Evolutionary conservation across 53 echinoderm and acorn worm species (phyloP).

Genomic region (Patiria pectinifera): DNA sequence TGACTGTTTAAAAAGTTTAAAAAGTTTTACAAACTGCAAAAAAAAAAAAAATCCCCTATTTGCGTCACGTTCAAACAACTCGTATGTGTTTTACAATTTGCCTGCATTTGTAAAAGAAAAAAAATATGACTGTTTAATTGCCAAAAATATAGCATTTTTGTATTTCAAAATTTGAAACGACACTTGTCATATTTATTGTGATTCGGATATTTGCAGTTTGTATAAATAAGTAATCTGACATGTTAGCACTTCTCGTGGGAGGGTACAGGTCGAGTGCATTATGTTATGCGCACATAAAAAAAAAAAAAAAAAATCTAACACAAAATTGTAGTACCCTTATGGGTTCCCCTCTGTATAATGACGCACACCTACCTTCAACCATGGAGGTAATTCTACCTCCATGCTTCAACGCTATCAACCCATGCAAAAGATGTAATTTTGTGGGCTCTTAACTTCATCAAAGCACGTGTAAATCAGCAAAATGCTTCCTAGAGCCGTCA

Average conservation of each 20-base stretch:
- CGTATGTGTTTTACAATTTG: not conserved
- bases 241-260: not conserved
- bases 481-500: not conserved
- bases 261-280: not conserved
- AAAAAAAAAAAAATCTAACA: not conserved
- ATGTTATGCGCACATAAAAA: not conserved
- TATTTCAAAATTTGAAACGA: not conserved
- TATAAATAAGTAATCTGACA: not conserved
- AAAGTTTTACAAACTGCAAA: not conserved
- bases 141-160: not conserved
- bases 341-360: too few species aligned
- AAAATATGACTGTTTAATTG: not conserved
- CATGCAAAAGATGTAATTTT: not conserved
- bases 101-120: not conserved
- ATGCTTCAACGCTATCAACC: not conserved
- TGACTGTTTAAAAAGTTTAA: not conserved
- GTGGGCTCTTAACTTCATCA: not conserved
- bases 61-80: constrained; percentile 41
- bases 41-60: not conserved
- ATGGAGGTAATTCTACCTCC: too few species aligned
- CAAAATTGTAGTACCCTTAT: not conserved
- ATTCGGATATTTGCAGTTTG: not conserved
- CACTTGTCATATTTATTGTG: not conserved
- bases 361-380: not conserved
- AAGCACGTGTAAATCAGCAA: not conserved